Evolutionary conservation across 2,888 invertebrate species (phyloP), one percentile per base, ranked within the genome.

Genomic region (Parnassius mnemosyne): DNA sequence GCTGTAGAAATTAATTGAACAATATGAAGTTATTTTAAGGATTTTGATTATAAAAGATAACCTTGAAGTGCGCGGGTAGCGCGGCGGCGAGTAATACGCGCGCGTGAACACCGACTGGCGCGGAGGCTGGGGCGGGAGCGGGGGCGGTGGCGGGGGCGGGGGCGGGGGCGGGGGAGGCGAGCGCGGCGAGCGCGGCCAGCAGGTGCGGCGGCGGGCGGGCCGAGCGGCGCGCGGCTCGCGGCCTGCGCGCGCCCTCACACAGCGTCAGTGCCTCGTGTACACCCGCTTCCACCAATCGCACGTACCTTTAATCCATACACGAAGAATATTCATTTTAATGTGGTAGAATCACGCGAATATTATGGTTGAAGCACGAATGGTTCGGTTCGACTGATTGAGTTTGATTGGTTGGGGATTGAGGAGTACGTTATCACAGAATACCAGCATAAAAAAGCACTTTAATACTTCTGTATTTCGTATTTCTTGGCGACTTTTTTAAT

Each of bases 251-350:
- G 46, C 75, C 75, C 66, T 77, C 79, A 78, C 97, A 95, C 61
- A 96, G 93, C 1, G 97, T 97, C 71, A 99, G 85, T 46, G 96
- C 95, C 77, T 97, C 96, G 79, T 97, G 96, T 71, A 98, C 94
- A 69, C 96, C 94, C 57, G 96, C 96, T 83, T 99, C 99, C 44
- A 99, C 95, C 42, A 98, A 87, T 11, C 95, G 94, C 3, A 98
- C 97, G 87, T 99, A 99, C 72, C 96, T 93, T 11, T 13, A 11
- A 41, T 11, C 1, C 11, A 41, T n/a, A 34, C 25, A 12, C n/a
- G 11, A 52, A 52, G 5, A 9, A 10, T 52, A 52, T 20, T 20
- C 2, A 20, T 20, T 20, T 20, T 20, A 20, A 20, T 20, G 20
- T 20, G 20, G 20, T 20, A 20, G 20, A 20, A 20, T 16, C 20